These are phyloP conservation scores for Podargus strigoides DNA, from an alignment of 2,797 vertebrate genomes.

Conservation along the genomic window DNA sequence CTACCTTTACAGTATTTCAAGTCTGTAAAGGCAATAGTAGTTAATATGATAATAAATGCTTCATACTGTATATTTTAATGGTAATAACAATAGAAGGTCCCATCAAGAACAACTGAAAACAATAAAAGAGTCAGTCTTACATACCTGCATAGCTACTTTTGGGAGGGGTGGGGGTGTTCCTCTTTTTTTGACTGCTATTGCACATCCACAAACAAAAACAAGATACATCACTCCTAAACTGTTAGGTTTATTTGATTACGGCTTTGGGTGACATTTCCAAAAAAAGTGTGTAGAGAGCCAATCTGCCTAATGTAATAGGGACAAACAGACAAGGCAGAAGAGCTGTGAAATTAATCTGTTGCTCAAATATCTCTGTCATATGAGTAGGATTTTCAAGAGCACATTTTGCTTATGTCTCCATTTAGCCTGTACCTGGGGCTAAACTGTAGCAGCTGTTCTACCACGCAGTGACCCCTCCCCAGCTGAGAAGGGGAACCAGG, in stretches of 20 bases:
- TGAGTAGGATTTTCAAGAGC: background rate
- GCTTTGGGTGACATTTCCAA: background rate
- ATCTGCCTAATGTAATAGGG: background rate
- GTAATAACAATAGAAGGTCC: background rate
- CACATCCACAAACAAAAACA: background rate
- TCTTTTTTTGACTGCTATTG: background rate
- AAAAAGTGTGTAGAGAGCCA: background rate
- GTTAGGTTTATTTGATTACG: background rate
- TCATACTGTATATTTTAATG: background rate
- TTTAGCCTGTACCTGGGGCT: too few species aligned
- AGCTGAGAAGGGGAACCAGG: too few species aligned
- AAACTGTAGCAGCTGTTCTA: too few species aligned
- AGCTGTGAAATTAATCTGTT: background rate
- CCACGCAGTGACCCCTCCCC: too few species aligned
- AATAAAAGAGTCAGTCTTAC: background rate
- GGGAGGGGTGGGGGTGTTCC: rapidly evolving
- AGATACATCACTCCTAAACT: background rate
- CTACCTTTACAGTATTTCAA: background rate
- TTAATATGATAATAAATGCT: background rate
- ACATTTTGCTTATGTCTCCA: background rate
- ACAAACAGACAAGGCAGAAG: background rate
- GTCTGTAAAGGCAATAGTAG: background rate
- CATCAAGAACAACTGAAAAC: background rate
- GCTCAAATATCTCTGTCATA: background rate
- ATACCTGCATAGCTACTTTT: background rate